Base-by-base conservation (phyloP, 2,113 vertebrate species). In the Rhinolophus ferrumequinum region DNA sequence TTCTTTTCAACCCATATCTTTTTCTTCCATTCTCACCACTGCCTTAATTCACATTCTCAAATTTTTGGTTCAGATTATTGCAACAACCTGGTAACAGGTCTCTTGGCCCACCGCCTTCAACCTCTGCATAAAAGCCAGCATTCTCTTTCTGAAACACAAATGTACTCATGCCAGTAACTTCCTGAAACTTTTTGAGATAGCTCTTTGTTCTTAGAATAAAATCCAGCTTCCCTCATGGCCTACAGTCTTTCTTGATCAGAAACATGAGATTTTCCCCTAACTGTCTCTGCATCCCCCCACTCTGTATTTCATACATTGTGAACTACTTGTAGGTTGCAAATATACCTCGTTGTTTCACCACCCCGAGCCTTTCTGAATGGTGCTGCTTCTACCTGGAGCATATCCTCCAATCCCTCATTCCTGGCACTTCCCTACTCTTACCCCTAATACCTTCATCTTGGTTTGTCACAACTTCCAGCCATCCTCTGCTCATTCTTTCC, bases 171-270 rank as follows among this genome's bases (percentile, higher is more conserved):
- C 70, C 26, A 35, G 41, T 14, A 41, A 26, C 11, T 33, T 93
- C 47, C 60, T 85, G 72, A 64, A 87, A 41, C 8, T 38, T 44
- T 54, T 52, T 35, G 22, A 84, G 56, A 66, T 16, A 7, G 19
- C 18, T 35, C n/a, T 95, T 35, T 73, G 67, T 52, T 81, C 47
- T 93, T 88, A 69, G 76, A 67, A 88, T 33, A 35, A 94, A 94
- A 8, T 41, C 19, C 56, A 88, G 19, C 21, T 77, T 73, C n/a
- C 6, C 11, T 38, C 30, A 26, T 30, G 58, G 26, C 47, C 41
- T 62, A 50, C 47, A 50, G 9, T 72, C 33, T 69, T 81, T 91
- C 7, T 80, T 28, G 75, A 35, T 76, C 8, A 14, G 50, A 9
- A 8, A n/a, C 5, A 0, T 9, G 28, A 52, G 64, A n/a, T 52